Conservation (phyloP, 2,888 invertebrate species). For the Hymenopus coronatus region DNA sequence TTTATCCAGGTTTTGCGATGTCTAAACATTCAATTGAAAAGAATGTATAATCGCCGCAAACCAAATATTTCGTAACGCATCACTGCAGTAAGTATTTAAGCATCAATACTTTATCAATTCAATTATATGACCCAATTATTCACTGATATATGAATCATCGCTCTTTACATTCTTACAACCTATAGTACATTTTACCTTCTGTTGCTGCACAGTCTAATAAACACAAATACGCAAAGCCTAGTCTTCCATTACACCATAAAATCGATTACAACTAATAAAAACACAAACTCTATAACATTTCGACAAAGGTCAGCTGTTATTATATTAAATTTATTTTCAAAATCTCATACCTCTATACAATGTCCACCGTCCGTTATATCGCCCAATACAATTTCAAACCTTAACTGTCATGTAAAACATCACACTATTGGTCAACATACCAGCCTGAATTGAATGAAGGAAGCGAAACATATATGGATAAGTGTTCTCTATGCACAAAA, state of each 20-base stretch:
- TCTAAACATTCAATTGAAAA: too few species aligned
- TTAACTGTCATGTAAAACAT: slow-evolving; percentile 3
- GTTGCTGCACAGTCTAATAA: background rate
- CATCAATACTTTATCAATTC: background rate
- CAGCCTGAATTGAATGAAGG: background rate
- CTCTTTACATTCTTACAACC: background rate
- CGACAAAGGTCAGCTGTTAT: background rate
- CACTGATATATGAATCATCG: background rate
- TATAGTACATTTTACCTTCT: background rate
- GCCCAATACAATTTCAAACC: slow-evolving; percentile 6
- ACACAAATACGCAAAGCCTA: background rate
- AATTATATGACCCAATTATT: background rate
- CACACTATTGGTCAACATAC: background rate
- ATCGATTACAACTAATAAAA: background rate
- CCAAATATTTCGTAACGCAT: too few species aligned
- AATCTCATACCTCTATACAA: background rate
- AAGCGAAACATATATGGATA: too few species aligned
- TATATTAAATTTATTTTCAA: background rate
- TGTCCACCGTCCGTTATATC: background rate
- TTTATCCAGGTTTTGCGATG: too few species aligned
- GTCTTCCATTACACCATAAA: background rate
- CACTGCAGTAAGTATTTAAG: background rate
- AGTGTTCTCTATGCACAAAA: too few species aligned
- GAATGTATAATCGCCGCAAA: too few species aligned
- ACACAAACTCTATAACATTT: background rate